A percentile compares a stretch with the other conserved stretches of the same genome.
Evolutionary conservation across 1,140 invertebrate genomes (phyloP).

Genomic region (Drosophila sp.): DNA sequence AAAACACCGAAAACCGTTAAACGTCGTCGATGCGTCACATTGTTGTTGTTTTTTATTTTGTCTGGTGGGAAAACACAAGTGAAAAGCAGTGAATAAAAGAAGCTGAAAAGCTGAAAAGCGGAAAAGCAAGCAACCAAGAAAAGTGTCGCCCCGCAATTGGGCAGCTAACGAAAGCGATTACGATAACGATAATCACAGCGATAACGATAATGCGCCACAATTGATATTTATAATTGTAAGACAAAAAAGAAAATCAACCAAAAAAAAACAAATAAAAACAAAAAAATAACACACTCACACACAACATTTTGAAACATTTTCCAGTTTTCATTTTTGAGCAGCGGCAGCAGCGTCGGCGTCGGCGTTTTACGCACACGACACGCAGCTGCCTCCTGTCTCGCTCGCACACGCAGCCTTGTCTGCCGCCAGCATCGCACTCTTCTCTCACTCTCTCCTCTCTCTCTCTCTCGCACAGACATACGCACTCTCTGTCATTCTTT

Average conservation of each 20-base stretch:
- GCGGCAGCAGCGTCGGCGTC: neutral
- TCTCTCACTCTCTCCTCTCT: neutral
- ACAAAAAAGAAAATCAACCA: neutral
- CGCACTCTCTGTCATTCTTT: neutral
- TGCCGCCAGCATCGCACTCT: conserved; percentile 6
- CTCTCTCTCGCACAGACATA: conserved; percentile 39
- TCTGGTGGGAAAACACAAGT: conserved; percentile 39
- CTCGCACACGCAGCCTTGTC: conserved; percentile 21
- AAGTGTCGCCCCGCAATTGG: neutral
- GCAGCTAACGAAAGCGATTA: neutral
- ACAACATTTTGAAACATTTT: conserved; percentile 32
- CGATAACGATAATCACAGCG: conserved; percentile 24
- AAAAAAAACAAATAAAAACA: conserved; percentile 1
- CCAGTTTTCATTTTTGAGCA: conserved; percentile 27
- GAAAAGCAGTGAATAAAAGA: neutral
- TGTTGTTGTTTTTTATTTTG: conserved; percentile 24
- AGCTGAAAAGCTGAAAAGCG: neutral
- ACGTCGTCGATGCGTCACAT: neutral
- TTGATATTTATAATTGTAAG: conserved; percentile 18
- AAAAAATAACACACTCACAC: too few relatives aligned
- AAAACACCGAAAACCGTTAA: conserved; percentile 10
- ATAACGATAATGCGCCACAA: conserved; percentile 22
- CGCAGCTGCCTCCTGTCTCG: conserved; percentile 53
- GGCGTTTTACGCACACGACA: conserved; percentile 58
- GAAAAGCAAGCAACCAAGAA: conserved; percentile 28